Base-by-base conservation (phyloP, 2,113 vertebrate species). In the Hippotragus niger region DNA sequence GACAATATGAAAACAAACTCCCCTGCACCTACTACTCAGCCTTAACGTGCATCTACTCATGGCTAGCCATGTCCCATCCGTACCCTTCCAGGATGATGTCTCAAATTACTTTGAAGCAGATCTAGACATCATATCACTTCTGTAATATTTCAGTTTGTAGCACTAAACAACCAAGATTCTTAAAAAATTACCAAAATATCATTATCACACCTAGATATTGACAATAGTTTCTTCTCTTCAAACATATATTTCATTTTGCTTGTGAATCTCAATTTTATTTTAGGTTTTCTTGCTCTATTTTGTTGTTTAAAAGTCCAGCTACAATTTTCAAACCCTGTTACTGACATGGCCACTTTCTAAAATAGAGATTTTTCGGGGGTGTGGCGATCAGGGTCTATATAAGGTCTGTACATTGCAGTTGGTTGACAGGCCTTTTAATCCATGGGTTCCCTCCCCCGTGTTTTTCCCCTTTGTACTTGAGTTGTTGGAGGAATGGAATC, bases 41-140 rank as follows among this genome's bases (percentile, higher is more conserved):
- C 3, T 62, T 64, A 40, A 16, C 2, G 23, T 1, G 4, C 7
- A 19, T 62, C 14, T 64, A 6, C 43, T 81, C 3, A 0, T 1
- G 13, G 11, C 9, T 8, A 15, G 0, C 5, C 2, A 1, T 0
- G 25, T 25, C 7, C 62, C 60, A 23, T 2, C 71, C 5, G 0
- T 4, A 45, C 2, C 6, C 7, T 19, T 6, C 17, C 40, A 8
- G 1, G 2, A 15, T 57, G 8, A 4, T 9, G n/a, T 82, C 33
- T 87, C 12, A 11, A 4, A 6, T n/a, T 84, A 57, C 43, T 67
- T 36, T 55, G 47, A 94, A 74, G 64, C 29, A 67, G 78, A 90
- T 82, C 83, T 50, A 53, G 71, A 80, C 1, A 89, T 52, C 29
- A 2, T 17, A 15, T 52, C 40, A n/a, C 25, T 67, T n/a, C 92